phyloP scores from a whole-genome alignment of 2,113 vertebrate genomes.

The Nanorana parkeri region DNA sequence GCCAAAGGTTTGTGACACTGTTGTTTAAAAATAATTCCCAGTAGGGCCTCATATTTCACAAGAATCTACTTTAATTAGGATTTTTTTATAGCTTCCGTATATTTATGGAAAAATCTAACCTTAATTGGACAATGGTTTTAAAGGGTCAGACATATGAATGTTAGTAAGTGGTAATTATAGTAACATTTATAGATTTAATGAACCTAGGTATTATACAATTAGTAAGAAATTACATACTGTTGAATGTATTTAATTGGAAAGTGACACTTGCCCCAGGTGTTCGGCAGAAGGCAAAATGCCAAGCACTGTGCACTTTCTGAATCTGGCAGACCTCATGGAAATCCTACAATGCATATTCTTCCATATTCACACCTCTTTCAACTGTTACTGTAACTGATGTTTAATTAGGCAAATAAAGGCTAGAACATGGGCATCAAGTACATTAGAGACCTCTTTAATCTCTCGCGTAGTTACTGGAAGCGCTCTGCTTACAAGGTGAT shows the following conservation, averaged over 20 bases:
- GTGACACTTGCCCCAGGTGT: constrained; percentile 46
- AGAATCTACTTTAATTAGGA: neutral
- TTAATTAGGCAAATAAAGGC: constrained; percentile 44
- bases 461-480: constrained; percentile 14
- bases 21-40: too few relatives aligned
- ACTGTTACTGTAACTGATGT: constrained; percentile 24
- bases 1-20: too few relatives aligned
- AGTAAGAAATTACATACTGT: constrained; percentile 20
- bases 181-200: constrained; percentile 42
- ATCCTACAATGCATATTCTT: constrained; percentile 28
- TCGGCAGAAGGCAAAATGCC: constrained; percentile 15
- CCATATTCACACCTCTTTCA: constrained; percentile 22
- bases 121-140: neutral
- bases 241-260: constrained; percentile 7
- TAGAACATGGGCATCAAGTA: constrained; percentile 34
- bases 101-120: too few relatives aligned
- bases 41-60: too few relatives aligned
- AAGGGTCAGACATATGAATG: neutral
- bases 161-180: constrained; percentile 14
- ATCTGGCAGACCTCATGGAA: constrained; percentile 34
- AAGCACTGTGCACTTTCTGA: constrained; percentile 20
- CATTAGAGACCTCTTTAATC: neutral
- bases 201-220: constrained; percentile 45
- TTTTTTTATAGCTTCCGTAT: neutral
- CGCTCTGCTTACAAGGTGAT: constrained; percentile 13